phyloP scores from a whole-genome alignment of 2,888 invertebrate species.

The Iselma pallidipennis region DNA sequence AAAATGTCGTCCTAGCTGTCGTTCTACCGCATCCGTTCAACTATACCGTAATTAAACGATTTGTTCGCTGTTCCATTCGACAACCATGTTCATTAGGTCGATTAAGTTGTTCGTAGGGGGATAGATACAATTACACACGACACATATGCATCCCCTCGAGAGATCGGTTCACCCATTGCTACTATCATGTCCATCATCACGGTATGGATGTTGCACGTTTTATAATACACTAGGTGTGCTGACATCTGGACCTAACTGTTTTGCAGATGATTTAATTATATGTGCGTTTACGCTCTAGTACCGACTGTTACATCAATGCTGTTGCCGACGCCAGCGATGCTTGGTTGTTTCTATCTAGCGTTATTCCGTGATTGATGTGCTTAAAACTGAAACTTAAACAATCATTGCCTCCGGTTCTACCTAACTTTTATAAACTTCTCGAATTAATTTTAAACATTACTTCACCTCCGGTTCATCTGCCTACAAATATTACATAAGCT shows the following conservation, averaged over 20 bases:
- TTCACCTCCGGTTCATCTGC: slow-evolving; percentile 2
- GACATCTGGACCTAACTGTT: slow-evolving; percentile 28
- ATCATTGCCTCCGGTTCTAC: slow-evolving; percentile 24
- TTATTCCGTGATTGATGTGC: slow-evolving; percentile 29
- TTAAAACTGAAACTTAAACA: slow-evolving; percentile 29
- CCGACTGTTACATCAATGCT: not conserved
- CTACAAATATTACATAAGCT: not conserved
- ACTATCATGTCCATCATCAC: slow-evolving; percentile 9
- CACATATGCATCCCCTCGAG: slow-evolving; percentile 37
- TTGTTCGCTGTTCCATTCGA: slow-evolving; percentile 47
- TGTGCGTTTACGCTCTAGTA: slow-evolving; percentile 22
- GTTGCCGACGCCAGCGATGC: slow-evolving; percentile 1
- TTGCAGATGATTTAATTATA: slow-evolving; percentile 35
- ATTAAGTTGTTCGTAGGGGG: slow-evolving; percentile 45
- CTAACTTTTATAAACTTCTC: slow-evolving; percentile 19
- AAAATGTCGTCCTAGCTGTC: slow-evolving; percentile 26
- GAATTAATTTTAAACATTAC: slow-evolving; percentile 22
- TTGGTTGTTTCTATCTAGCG: slow-evolving; percentile 5
- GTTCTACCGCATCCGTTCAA: slow-evolving; percentile 38
- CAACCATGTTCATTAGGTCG: slow-evolving; percentile 47
- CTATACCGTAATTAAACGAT: slow-evolving; percentile 47
- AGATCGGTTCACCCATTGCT: slow-evolving; percentile 12
- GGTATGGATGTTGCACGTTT: not conserved
- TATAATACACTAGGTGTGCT: slow-evolving; percentile 9
- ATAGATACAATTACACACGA: slow-evolving; percentile 44